Percentiles rank a stretch among this genome's conserved stretches.
These are phyloP conservation scores for Clanis bilineata DNA, from an alignment of 2,888 invertebrate genomes.

Conservation along the genomic window DNA sequence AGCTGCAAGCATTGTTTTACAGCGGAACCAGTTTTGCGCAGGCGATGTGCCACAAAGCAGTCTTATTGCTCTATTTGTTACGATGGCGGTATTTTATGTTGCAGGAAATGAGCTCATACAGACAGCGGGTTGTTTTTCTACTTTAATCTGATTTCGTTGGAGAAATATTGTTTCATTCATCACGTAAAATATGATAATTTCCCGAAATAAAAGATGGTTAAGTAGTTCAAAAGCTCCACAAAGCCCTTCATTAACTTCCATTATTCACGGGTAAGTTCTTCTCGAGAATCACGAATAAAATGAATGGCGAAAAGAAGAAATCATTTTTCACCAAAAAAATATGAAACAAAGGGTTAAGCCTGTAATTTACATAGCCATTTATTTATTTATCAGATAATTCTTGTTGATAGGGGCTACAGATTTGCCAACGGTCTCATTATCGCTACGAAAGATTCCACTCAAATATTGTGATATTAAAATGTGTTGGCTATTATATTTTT, in stretches of 20 bases:
- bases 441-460: background rate
- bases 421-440: background rate
- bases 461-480: background rate
- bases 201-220: slow-evolving; percentile 27
- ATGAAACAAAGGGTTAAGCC: slow-evolving; percentile 19
- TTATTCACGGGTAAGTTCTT: slow-evolving; percentile 31
- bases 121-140: slow-evolving; percentile 48
- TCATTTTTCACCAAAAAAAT: slow-evolving; percentile 23
- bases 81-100: slow-evolving; percentile 56
- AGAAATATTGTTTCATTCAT: slow-evolving; percentile 40
- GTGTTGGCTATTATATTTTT: background rate
- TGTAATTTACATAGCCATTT: slow-evolving; percentile 19
- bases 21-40: slow-evolving; percentile 61
- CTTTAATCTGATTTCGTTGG: slow-evolving; percentile 46
- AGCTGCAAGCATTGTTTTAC: slow-evolving; percentile 54
- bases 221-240: slow-evolving; percentile 28
- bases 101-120: slow-evolving; percentile 61
- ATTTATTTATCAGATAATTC: slow-evolving; percentile 8
- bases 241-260: slow-evolving; percentile 35
- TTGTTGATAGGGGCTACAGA: background rate
- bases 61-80: slow-evolving; percentile 66
- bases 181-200: slow-evolving; percentile 29
- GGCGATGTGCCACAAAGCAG: slow-evolving; percentile 51
- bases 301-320: slow-evolving; percentile 30
- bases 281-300: slow-evolving; percentile 29